Evolutionary conservation across 2,888 invertebrate species (phyloP), one percentile per base, ranked within the genome.

Genomic region (Netelia virgata): DNA sequence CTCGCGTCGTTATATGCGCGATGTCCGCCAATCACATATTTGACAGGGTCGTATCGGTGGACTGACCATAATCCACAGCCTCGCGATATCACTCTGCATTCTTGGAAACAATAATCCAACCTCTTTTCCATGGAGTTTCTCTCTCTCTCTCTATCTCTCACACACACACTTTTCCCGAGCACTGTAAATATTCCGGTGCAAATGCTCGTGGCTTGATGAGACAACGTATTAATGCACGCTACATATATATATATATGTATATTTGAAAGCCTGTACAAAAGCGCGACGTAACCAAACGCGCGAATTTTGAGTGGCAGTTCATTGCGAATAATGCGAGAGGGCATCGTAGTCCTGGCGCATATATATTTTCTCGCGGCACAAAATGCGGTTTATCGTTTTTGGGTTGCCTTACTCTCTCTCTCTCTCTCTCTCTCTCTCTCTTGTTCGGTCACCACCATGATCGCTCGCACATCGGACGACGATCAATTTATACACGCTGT

Each of bases 261-360:
- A 69, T 68, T 36, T 18, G 20, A 57, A 28, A 28, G 16, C n/a
- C 20, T 20, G 73, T 63, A 69, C 61, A 63, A 72, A 47, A 66
- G 68, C 63, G 28, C 63, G 74, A 84, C 81, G 82, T 84, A 82
- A 55, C 69, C 69, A 16, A 28, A 69, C 59, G 70, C 84, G 20
- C 69, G 82, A 84, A 84, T 82, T 84, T 84, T 84, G 84, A 84
- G 84, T 84, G 84, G 84, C 84, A 84, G 84, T 82, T 84, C 78
- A 78, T 84, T 84, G 84, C 70, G 77, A 47, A 70, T 78, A 81
- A 63, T 61, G 16, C 43, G 70, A 78, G 61, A 69, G 53, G 50
- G 53, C 53, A 41, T 50, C 61, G 18, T 61, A 36, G 47, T 43
- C 23, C 50, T 41, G 53, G 10, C 14, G 47, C 55, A 84, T 76